Conservation (phyloP, 53 echinoderm and acorn worm species). For the Echinarachnius parma region DNA sequence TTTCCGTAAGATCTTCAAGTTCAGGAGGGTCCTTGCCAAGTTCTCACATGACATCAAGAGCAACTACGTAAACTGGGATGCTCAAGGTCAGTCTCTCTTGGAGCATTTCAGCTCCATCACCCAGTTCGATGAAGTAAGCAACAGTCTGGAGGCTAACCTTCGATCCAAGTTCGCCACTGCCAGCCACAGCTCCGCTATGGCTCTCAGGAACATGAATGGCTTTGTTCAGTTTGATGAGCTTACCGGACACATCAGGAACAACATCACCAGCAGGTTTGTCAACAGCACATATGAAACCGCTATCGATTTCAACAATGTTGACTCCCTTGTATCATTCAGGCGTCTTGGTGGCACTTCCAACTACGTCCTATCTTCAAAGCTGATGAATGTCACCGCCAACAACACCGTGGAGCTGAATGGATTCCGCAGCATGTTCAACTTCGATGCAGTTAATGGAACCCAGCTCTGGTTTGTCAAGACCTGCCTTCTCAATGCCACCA, state of each 20-base stretch:
- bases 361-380: constrained; percentile 37
- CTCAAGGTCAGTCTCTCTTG: constrained; percentile 11
- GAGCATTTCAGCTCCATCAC: constrained; percentile 17
- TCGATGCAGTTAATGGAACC: constrained; percentile 67
- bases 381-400: constrained; percentile 68
- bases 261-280: constrained; percentile 53
- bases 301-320: constrained; percentile 15
- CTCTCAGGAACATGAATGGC: neutral
- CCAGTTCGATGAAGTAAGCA: constrained; percentile 32
- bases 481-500: constrained; percentile 19
- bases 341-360: constrained; percentile 39
- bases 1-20: constrained; percentile 55
- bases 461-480: constrained; percentile 50
- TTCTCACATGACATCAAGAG: constrained; percentile 34
- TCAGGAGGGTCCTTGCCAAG: constrained; percentile 24
- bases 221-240: neutral
- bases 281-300: constrained; percentile 45
- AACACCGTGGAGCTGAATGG: constrained; percentile 61
- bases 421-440: constrained; percentile 58
- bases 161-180: constrained; percentile 39
- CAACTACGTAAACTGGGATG: constrained; percentile 41
- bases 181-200: constrained; percentile 4
- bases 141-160: constrained; percentile 21
- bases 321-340: constrained; percentile 34
- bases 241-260: constrained; percentile 19